Evolutionary conservation across 1,140 invertebrate genomes (phyloP), one percentile per base, ranked within the genome.

Genomic region (Centruroides vittatus): DNA sequence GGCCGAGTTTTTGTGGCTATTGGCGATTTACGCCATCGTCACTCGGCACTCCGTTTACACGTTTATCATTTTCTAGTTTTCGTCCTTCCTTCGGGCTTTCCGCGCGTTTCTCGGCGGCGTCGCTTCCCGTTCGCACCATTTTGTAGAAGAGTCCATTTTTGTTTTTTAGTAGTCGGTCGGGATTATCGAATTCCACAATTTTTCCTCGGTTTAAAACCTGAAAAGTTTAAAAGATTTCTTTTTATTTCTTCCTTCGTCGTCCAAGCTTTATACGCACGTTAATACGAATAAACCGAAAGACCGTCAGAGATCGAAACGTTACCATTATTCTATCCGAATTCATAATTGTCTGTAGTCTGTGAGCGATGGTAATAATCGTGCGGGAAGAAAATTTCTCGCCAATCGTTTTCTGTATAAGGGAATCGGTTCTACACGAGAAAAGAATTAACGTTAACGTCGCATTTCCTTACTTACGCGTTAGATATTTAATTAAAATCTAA

Each of bases 361-460:
- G 88, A 6, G 88, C 88, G 47, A 92, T 88, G 1, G 88, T 92
- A 10, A 91, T 70, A 3, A 90, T 85, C 0, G 88, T 90, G 68
- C 86, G 89, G 4, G 81, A 72, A 0, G 74, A 74, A 66, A 89
- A 89, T 65, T 67, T 64, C 34, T 67, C 60, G 35, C 70, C 47
- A 23, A 73, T 70, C 4, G 70, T 70, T 34, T 69, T 41, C 54
- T 73, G 72, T 61, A 73, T 73, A n/a, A 73, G 59, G 51, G 55
- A 65, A 63, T 73, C 72, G n/a, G 71, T 73, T 55, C 70, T 72
- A 23, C 23, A 2, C 23, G 2, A 23, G 2, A 23, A 23, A 23
- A 23, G 23, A 23, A 23, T 23, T 2, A 23, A 23, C 23, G 23
- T 23, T 23, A 23, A 0, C 0, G 2, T 23, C 23, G 23, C 2